Percentiles rank a stretch among this genome's conserved stretches.
Conservation (phyloP, 2,113 vertebrate species). For the Emydocephalus ijimae region DNA sequence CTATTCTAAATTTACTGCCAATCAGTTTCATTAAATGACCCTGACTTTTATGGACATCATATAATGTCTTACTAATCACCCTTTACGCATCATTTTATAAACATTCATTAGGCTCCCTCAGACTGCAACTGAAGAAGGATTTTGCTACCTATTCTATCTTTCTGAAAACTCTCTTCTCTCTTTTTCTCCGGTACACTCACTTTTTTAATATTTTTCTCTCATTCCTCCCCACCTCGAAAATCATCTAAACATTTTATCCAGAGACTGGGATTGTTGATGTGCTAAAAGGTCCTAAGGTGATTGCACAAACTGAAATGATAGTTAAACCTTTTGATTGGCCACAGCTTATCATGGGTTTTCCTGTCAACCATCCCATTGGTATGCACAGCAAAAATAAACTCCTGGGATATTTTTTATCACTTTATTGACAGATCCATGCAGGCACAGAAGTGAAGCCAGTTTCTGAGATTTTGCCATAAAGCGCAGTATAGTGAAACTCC, state of each 20-base stretch:
- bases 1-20: not conserved
- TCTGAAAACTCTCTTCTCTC: not conserved
- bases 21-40: not conserved
- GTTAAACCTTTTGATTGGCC: not conserved
- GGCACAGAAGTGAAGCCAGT: no score
- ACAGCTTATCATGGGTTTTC: not conserved
- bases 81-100: not conserved
- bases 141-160: not conserved
- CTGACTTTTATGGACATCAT: not conserved
- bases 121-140: not conserved
- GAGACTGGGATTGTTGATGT: not conserved
- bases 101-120: not conserved
- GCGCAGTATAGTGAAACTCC: no score
- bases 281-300: not conserved
- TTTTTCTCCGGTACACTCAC: not conserved
- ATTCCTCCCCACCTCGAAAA: not conserved
- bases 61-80: not conserved
- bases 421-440: no score
- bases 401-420: no score
- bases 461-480: no score
- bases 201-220: not conserved
- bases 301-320: not conserved
- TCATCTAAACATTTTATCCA: not conserved
- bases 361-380: no score
- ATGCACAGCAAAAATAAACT: no score